Evolutionary conservation across 1,140 invertebrate genomes (phyloP).

Genomic region (Drosophila paulistorum): DNA sequence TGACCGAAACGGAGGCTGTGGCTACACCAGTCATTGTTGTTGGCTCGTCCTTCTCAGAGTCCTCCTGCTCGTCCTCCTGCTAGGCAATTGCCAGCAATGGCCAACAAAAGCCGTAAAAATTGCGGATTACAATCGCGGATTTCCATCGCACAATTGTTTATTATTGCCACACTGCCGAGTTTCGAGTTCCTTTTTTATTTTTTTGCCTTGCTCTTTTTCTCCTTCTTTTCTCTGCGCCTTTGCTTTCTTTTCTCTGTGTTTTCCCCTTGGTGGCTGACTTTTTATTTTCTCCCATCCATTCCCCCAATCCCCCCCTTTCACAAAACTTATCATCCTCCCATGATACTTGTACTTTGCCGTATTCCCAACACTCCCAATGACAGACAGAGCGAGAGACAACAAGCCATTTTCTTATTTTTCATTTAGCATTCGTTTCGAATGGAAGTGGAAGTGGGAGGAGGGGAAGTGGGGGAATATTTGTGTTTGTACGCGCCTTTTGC

Average conservation of each 20-base stretch:
- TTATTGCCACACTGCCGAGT: conserved; percentile 60
- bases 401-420: conserved; percentile 45
- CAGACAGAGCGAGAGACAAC: conserved; percentile 40
- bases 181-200: conserved; percentile 37
- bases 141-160: conserved; percentile 81
- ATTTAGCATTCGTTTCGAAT: conserved; percentile 53
- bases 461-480: conserved; percentile 60
- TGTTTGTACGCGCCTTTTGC: conserved; percentile 60
- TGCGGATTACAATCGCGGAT: conserved; percentile 83
- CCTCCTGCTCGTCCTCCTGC: no score
- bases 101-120: conserved; percentile 82
- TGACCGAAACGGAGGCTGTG: not conserved
- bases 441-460: not conserved
- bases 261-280: conserved; percentile 15
- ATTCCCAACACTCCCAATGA: conserved; percentile 30
- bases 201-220: conserved; percentile 32
- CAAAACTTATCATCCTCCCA: conserved; percentile 1
- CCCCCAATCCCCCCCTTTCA: no score
- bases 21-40: conserved; percentile 15
- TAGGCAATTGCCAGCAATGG: not conserved
- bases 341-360: conserved; percentile 5
- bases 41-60: not conserved
- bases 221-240: not conserved
- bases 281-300: not conserved
- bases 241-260: not conserved